Base-by-base conservation (phyloP, 2,888 invertebrate species). In the Pteria penguin region DNA sequence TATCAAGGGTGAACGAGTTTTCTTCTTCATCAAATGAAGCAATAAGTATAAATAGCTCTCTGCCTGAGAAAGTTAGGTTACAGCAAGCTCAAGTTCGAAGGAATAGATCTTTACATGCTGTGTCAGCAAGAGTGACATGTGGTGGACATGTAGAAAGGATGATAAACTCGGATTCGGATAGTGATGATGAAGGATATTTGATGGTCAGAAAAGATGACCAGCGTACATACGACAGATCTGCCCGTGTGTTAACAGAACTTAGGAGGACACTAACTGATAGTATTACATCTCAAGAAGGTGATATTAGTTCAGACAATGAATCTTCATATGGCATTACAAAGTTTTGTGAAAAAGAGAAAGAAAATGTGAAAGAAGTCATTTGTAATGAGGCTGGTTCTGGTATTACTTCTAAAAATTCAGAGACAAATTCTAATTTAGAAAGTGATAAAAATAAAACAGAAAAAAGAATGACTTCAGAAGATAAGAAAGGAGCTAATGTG, bases 121-220 rank as follows among this genome's bases (percentile, higher is more conserved):
- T 76, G 22, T 72, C 76, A n/a, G 69, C 76, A 1, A 36, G 76
- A 54, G 11, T 76, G n/a, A 72, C 76, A 4, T 72, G 58, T 69
- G 55, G 68, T 54, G 68, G 71, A n/a, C 61, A 55, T 26, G 62
- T 55, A 52, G 65, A 65, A 24, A 54, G 55, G 31, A 57, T 36
- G 5, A 57, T 22, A n/a, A 65, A 65, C 36, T 66, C 55, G 58
- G 72, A 67, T 33, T 76, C 76, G 0, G 72, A 79, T 24, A 80
- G 82, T 76, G 82, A 79, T 58, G 76, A 75, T 71, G 82, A 79
- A 67, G 77, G 78, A 27, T 75, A 77, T 32, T 71, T 82, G 8
- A 65, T 76, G 61, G 84, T 84, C 3, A 69, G 80, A 14, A 83
- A 84, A 72, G 82, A 84, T 72, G 66, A 74, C 24, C 75, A 80